Base-by-base conservation (phyloP, 2,797 vertebrate genomes). In the Phoxinus dragarum region DNA sequence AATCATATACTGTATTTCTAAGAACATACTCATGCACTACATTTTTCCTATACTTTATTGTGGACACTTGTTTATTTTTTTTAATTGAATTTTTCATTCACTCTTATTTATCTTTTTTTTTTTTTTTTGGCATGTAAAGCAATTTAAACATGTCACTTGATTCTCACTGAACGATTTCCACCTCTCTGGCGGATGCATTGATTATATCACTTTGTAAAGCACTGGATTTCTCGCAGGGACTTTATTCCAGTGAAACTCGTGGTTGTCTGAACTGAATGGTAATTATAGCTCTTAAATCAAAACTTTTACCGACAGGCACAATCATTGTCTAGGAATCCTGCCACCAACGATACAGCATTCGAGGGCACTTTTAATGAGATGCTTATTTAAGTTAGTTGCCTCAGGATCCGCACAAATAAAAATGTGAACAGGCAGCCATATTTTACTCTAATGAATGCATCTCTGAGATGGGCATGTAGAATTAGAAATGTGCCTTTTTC, bases 381-480 rank as follows among this genome's bases (percentile, higher is more conserved):
- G 73, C 34, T 85, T 78, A 81, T 82, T 88, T 84, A 87, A 76
- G 83, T 79, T 84, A 17, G 74, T 82, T 68, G 83, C 86, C 86
- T 85, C 73, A 40, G 80, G 83, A 85, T 85, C 56, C 27, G 40
- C 17, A 67, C 67, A 71, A 85, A 84, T 80, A 76, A 80, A 68
- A 68, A 61, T 12, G 52, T 78, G 64, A 84, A 84, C 66, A 84
- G 47, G 66, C 74, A 77, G 69, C 42, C 80, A 42, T 75, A 64
- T 88, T 88, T 88, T 79, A 78, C 52, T 81, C 81, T 75, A 88
- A 87, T 77, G 87, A 88, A 88, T 74, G 68, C 27, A 47, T 84
- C 71, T 67, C 42, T 86, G 86, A 81, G 75, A 78, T 34, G 14
- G 36, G 42, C 61, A 69, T 86, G 64, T 52, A 27, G 54, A 88